Conservation (phyloP, 2,797 vertebrate species). For the Urocyon cinereoargenteus region DNA sequence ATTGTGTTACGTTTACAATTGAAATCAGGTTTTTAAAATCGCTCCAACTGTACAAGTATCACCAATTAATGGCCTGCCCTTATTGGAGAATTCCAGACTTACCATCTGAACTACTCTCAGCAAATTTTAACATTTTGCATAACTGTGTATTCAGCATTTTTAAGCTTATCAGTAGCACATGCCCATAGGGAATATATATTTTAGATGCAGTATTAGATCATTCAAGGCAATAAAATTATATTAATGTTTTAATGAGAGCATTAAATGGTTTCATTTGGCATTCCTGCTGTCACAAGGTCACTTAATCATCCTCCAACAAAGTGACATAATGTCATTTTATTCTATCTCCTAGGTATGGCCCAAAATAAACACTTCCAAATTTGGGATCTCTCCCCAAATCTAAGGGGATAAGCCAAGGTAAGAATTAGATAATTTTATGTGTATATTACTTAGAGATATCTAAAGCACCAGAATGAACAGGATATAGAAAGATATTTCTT, state of each 20-base stretch:
- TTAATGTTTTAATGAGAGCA: constrained; percentile 63
- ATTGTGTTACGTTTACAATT: not conserved
- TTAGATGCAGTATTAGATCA: constrained; percentile 34
- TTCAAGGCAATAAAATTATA: constrained; percentile 54
- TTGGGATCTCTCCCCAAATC: not conserved
- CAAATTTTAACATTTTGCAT: not conserved
- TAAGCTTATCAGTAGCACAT: not conserved
- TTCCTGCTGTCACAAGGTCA: constrained; percentile 18
- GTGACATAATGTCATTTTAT: not conserved
- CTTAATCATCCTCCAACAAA: constrained; percentile 30
- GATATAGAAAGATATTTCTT: not conserved
- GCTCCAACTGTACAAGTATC: not conserved
- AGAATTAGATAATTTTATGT: not conserved
- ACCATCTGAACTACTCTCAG: not conserved
- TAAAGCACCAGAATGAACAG: not conserved
- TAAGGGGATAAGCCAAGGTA: not conserved
- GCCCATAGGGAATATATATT: constrained; percentile 24
- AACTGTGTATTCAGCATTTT: not conserved
- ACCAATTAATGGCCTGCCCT: not conserved
- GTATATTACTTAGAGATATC: not conserved
- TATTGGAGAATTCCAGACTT: not conserved
- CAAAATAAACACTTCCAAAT: not conserved
- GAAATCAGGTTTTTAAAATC: not conserved
- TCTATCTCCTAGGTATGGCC: not conserved
- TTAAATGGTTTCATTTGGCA: constrained; percentile 11